Evolutionary conservation across 1,140 invertebrate genomes (phyloP).

Genomic region (Megalopta genalis): DNA sequence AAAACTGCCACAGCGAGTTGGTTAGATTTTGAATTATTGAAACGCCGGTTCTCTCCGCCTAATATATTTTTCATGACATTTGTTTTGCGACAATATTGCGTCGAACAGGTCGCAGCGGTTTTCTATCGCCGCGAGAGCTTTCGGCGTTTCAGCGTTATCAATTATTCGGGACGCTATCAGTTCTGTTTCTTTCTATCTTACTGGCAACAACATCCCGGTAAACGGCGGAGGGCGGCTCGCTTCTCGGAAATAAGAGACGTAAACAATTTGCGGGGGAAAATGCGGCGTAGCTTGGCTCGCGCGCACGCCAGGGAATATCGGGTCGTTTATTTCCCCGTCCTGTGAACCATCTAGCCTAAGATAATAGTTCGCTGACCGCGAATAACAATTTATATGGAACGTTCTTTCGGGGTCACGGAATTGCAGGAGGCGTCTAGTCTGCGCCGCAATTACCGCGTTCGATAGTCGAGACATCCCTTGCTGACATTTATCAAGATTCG

Average conservation of each 20-base stretch:
- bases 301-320: slow-evolving; percentile 26
- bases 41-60: too few species aligned
- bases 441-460: slow-evolving; percentile 1
- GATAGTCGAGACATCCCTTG: background rate
- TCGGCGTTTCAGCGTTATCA: slow-evolving; percentile 1
- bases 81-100: too few species aligned
- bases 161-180: slow-evolving; percentile 6
- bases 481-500: background rate
- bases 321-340: slow-evolving; percentile 27
- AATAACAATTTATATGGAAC: slow-evolving; percentile 32
- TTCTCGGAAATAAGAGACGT: slow-evolving; percentile 40
- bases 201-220: background rate
- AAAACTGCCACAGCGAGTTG: background rate
- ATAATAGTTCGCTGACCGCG: slow-evolving; percentile 16
- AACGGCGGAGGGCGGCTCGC: slow-evolving; percentile 2
- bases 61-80: too few species aligned
- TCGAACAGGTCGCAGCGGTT: background rate
- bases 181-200: background rate
- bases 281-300: background rate
- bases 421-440: background rate
- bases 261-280: slow-evolving; percentile 46
- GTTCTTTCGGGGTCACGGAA: background rate
- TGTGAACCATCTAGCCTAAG: slow-evolving; percentile 35
- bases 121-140: background rate
- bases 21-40: too few species aligned